Base-by-base conservation (phyloP, 1,140 invertebrate species). In the Bombus cullumanus region DNA sequence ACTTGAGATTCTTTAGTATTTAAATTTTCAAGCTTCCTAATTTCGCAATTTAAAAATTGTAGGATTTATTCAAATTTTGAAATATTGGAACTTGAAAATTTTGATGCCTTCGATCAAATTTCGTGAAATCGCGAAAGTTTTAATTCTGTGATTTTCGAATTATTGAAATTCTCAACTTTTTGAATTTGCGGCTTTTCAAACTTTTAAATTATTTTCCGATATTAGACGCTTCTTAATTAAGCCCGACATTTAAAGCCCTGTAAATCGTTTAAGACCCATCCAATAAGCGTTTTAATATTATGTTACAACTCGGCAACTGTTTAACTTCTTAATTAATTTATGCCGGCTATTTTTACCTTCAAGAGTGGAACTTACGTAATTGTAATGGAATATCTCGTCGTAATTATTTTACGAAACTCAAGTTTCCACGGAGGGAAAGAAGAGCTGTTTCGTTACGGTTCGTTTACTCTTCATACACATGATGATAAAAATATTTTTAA, bases 401-500 rank as follows among this genome's bases (percentile, higher is more conserved):
- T 53, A 62, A 79, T 80, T 86, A 41, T 77, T 85, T 85, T 43
- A 9, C 53, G 34, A 69, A 71, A 78, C 39, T 37, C 34, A 34
- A 15, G 41, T n/a, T 41, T 12, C n/a, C 25, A 64, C 31, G 69
- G n/a, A 39, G 12, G 43, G 6, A 64, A 25, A 62, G n/a, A 62
- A 39, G 10, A 34, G 22, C 53, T 71, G 74, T 79, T 81, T 37
- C 72, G 62, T 86, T 85, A 74, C 78, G 71, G 59, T 75, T 88
- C 78, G 31, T 53, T 86, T 85, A 34, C 12, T 59, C 9, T 28
- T 64, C 25, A 15, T 53, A 82, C 78, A 79, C 78, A 47, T 39
- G 43, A 75, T 8, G 10, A 78, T 66, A 62, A 18, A 47, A 74
- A 77, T 74, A 69, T 88, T 37, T 25, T 77, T 4, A 22, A 34